Evolutionary conservation across 2,113 vertebrate genomes (phyloP).

Genomic region (Proterorhinus semilunaris): DNA sequence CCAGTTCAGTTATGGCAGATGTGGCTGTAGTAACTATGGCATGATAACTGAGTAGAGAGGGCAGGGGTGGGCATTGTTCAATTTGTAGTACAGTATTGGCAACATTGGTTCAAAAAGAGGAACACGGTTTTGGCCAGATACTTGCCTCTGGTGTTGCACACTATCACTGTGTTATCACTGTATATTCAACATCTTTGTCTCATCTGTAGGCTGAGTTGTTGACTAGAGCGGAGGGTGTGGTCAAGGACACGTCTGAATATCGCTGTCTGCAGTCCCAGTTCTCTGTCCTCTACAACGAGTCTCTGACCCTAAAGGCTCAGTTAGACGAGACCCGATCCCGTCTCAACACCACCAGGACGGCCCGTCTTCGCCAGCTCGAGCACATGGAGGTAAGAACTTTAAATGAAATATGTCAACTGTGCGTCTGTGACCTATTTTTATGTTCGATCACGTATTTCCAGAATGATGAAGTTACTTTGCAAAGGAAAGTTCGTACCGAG

Average conservation of each 20-base stretch:
- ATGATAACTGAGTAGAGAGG: too few relatives aligned
- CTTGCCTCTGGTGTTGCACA: too few relatives aligned
- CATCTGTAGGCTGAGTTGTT: constrained; percentile 81
- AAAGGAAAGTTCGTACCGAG: constrained; percentile 94
- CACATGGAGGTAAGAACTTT: constrained; percentile 86
- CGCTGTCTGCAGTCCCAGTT: constrained; percentile 98
- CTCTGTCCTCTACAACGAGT: constrained; percentile 96
- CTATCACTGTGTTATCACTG: not conserved
- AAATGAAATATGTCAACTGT: not conserved
- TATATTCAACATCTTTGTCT: not conserved
- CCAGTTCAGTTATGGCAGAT: too few relatives aligned
- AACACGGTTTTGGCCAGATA: too few relatives aligned
- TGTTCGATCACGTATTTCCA: constrained; percentile 48
- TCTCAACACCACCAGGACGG: constrained; percentile 88
- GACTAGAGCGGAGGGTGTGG: constrained; percentile 86
- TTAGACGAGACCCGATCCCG: constrained; percentile 91
- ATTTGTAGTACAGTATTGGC: not conserved
- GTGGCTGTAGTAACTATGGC: too few relatives aligned
- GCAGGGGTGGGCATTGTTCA: not conserved
- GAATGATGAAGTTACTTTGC: constrained; percentile 94
- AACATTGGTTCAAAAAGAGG: too few relatives aligned
- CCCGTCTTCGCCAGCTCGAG: constrained; percentile 91
- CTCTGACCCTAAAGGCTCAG: constrained; percentile 90
- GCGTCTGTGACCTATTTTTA: not conserved
- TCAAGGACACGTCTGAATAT: constrained; percentile 92